These are phyloP conservation scores for Allophyes oxyacanthae DNA, from an alignment of 2,888 invertebrate genomes.

Conservation along the genomic window DNA sequence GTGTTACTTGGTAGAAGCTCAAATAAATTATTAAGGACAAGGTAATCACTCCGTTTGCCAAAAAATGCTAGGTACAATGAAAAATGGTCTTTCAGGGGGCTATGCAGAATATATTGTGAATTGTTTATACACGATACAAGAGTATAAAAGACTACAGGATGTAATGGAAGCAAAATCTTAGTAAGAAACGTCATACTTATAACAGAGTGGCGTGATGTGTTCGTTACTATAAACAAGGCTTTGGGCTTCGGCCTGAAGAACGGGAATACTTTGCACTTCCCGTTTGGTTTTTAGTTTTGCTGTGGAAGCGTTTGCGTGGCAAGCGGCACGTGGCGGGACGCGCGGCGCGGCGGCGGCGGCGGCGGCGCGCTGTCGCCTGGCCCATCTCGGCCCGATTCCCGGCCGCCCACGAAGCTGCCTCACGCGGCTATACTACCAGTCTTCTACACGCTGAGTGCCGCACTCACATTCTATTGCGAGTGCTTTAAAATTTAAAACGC, in stretches of 20 bases:
- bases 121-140: constrained; percentile 62
- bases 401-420: too few relatives aligned
- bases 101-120: constrained; percentile 65
- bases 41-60: constrained; percentile 81
- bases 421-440: constrained; percentile 23
- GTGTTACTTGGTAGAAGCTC: constrained; percentile 79
- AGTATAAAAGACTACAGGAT: constrained; percentile 49
- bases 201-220: constrained; percentile 32
- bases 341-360: constrained; percentile 7
- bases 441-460: constrained; percentile 37
- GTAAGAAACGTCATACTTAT: constrained; percentile 14
- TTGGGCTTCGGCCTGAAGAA: constrained; percentile 49
- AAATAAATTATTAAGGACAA: constrained; percentile 83
- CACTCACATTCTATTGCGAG: constrained; percentile 49
- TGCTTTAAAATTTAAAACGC: constrained; percentile 56
- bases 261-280: constrained; percentile 65
- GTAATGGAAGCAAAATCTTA: constrained; percentile 6
- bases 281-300: constrained; percentile 58
- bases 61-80: constrained; percentile 72
- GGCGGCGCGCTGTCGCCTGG: constrained; percentile 13
- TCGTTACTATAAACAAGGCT: constrained; percentile 49
- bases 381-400: too few relatives aligned
- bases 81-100: constrained; percentile 71
- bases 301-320: constrained; percentile 25
- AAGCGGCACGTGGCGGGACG: constrained; percentile 8